Percentiles rank a stretch among this genome's conserved stretches.
Evolutionary conservation across 2,113 vertebrate genomes (phyloP).

Genomic region (Pardalotus punctatus): DNA sequence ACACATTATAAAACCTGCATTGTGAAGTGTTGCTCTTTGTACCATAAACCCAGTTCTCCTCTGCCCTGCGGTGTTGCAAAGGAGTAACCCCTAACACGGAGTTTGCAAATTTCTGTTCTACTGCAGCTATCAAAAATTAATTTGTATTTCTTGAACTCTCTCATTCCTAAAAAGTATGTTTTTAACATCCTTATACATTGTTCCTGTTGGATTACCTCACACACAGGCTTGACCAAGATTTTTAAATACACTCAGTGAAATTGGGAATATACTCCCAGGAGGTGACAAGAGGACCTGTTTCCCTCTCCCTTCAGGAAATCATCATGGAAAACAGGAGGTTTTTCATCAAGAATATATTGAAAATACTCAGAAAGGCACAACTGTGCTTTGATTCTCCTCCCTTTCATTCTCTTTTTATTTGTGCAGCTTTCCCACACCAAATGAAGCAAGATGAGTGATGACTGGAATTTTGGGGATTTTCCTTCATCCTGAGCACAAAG

Average conservation of each 20-base stretch:
- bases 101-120: not conserved
- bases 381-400: not conserved
- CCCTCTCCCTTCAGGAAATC: not conserved
- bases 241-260: not conserved
- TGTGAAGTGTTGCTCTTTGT: not conserved
- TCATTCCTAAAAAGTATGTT: not conserved
- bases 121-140: not conserved
- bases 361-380: not conserved
- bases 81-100: not conserved
- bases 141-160: not conserved
- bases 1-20: conserved; percentile 8
- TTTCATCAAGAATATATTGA: not conserved
- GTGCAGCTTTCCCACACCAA: not conserved
- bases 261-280: not conserved
- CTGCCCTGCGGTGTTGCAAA: not conserved
- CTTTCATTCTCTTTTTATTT: not conserved
- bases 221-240: not conserved
- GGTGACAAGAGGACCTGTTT: not conserved
- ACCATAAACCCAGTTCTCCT: not conserved
- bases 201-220: not conserved
- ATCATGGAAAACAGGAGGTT: not conserved
- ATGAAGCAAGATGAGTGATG: conserved; percentile 32
- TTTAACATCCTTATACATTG: not conserved
- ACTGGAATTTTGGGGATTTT: not conserved
- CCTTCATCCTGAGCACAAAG: conserved; percentile 5